Base-by-base conservation (phyloP, 92 coral and sea anemone species). In the Epizoanthus fatuus region DNA sequence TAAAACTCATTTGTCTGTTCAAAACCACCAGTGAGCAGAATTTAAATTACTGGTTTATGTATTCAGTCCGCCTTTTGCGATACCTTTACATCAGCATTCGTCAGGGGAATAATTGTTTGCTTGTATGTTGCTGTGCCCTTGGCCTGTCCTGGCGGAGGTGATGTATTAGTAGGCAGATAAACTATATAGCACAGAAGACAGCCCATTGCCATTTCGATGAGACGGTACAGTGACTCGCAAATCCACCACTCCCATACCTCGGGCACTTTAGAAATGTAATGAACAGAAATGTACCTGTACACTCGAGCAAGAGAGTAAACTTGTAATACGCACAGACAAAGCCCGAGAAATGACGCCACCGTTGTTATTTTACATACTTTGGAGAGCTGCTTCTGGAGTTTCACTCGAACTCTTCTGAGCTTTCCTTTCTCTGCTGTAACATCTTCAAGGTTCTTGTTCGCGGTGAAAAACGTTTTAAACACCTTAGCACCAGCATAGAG, bases 181-280 rank as follows among this genome's bases (percentile, higher is more conserved):
- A 76, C 69, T 38, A 76, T 58, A 38, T 12, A 76, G 49, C 81
- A 76, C 81, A 76, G 62, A 3, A 76, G 62, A 76, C 69, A 59
- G 40, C 81, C 81, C 69, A 76, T 76, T 32, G 56, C 81, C 44
- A 76, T n/a, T 32, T 76, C 81, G 1, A 59, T 76, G 69, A 76
- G 29, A 35, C 81, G 81, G 45, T 76, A 76, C 3, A 76, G 38
- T 6, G 81, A 76, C 62, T 59, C 69, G 38, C 81, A 76, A 25
- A 59, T 76, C 81, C 81, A 76, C 81, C 81, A 76, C 20, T 76
- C 81, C 81, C 81, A 76, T 3, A 76, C 16, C 16, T 76, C 45
- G 55, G 40, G 38, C 62, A 37, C 81, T 39, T 56, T 40, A 38
- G 19, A 16, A 38, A 76, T 76, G 12, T 37, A 56, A 76, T 29